Base-by-base conservation (phyloP, 1,140 invertebrate species). In the Saccostrea cuccullata region DNA sequence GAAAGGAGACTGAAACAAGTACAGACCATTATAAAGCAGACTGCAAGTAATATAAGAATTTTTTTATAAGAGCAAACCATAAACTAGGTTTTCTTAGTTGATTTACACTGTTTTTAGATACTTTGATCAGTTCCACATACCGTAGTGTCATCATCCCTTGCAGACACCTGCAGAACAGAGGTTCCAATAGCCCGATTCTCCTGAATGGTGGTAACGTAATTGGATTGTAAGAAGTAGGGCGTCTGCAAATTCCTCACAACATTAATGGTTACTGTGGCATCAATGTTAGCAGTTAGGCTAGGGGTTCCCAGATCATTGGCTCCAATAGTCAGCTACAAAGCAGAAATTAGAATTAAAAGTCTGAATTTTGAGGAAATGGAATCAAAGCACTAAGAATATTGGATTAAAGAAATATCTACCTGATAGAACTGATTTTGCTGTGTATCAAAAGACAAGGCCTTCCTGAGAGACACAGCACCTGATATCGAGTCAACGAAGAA, bases 281-380 rank as follows among this genome's bases (percentile, higher is more conserved):
- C 84, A 40, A 56, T 23, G 13, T 47, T 70, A 17, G 86, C 82
- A 60, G 82, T 58, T 3, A 86, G 97, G 2, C 98, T 93, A 9
- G 98, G 98, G 73, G 96, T 96, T 11, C 98, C 98, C 82, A 96
- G 96, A 95, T 99, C 98, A 36, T 96, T 96, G 4, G 98, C 94
- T 26, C 64, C 64, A 55, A 91, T 87, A 26, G 85, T 90, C 82
- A 91, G 77, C 90, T 91, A 84, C 26, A 88, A 87, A 40, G 15
- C 60, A 82, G 84, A 17, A 84, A 15, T 30, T 55, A 55, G 23
- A 55, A 55, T n/a, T 55, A 30, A 55, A 17, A 47, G 20, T 82
- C n/a, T 64, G n/a, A 60, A 60, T 11, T 17, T 60, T 13, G 13
- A 20, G 4, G 58, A 64, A 64, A 64, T 64, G 0, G 15, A 64